Evolutionary conservation across 2,888 invertebrate species (phyloP).

Genomic region (Mantis religiosa): DNA sequence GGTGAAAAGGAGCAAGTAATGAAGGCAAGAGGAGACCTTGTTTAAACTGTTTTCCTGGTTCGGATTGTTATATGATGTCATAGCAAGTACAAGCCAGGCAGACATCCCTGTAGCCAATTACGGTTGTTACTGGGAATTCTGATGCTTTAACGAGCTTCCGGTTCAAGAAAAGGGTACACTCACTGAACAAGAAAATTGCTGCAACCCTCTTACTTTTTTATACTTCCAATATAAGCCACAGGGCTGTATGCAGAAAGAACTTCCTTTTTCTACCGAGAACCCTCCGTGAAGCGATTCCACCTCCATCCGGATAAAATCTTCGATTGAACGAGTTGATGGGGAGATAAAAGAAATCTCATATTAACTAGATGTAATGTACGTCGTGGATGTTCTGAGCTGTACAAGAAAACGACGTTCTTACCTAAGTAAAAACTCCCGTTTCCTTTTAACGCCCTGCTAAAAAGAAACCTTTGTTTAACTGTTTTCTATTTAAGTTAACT

Average conservation of each 20-base stretch:
- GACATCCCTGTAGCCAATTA: background rate
- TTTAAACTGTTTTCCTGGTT: background rate
- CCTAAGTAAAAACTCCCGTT: no score
- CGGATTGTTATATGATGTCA: background rate
- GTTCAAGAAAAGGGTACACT: background rate
- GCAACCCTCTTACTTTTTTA: background rate
- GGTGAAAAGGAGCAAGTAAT: no score
- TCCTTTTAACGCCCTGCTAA: no score
- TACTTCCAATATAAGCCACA: background rate
- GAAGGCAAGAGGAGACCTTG: no score
- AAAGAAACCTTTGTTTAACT: no score
- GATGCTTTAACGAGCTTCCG: background rate
- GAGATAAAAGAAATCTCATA: no score
- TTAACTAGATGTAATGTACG: no score
- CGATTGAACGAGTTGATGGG: background rate
- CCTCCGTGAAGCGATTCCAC: background rate
- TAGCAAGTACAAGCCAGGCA: background rate
- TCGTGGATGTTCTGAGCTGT: no score
- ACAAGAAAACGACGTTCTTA: no score
- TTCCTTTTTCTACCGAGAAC: background rate
- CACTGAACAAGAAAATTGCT: background rate
- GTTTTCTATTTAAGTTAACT: no score
- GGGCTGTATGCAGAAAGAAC: background rate
- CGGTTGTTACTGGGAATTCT: background rate
- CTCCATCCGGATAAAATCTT: background rate